Conservation (phyloP, 2,113 vertebrate genomes). For the human (Homo sapiens) region GRCh38 chr12:44091501-44092000, state of each 20-base stretch:
- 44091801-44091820: background rate
- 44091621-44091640: slow-evolving; percentile 46
- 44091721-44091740: slow-evolving; percentile 7
- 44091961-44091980: background rate
- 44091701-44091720: slow-evolving; percentile 45
- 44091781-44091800: slow-evolving; percentile 34
- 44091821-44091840: background rate
- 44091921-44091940: background rate
- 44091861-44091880: slow-evolving; percentile 15
- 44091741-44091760: slow-evolving; percentile 27
- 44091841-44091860: background rate
- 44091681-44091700: slow-evolving; percentile 33
- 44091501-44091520: slow-evolving; percentile 74
- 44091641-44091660: background rate
- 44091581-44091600: slow-evolving; percentile 66
- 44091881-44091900: background rate
- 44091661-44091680: background rate
- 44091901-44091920: background rate
- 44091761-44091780: background rate
- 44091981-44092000: background rate
- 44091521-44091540: slow-evolving; percentile 71
- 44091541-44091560: slow-evolving; percentile 77
- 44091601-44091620: slow-evolving; percentile 55
- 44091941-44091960: background rate
- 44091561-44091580: slow-evolving; percentile 43